These are phyloP conservation scores for Platyrinchus mystaceus DNA, from an alignment of 2,797 vertebrate species.

Conservation along the genomic window DNA sequence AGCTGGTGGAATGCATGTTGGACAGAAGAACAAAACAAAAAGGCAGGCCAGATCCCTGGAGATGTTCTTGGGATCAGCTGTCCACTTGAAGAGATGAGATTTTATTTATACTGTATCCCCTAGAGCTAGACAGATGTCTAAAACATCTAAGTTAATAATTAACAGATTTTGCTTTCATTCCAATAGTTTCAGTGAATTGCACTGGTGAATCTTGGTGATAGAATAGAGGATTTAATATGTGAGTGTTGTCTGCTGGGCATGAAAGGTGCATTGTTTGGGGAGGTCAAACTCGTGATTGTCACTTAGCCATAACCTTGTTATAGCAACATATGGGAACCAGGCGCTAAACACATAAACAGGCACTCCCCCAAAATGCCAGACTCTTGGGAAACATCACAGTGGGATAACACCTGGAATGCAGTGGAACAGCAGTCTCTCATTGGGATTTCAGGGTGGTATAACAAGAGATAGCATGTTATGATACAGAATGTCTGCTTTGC, in stretches of 20 bases:
- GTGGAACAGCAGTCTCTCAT: not conserved
- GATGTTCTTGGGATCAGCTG: constrained; percentile 22
- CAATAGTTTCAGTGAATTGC: not conserved
- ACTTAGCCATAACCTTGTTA: not conserved
- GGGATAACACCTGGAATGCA: not conserved
- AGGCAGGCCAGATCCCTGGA: not conserved
- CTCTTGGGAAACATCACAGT: not conserved
- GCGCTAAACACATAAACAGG: not conserved
- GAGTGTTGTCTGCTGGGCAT: not conserved
- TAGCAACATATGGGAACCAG: not conserved
- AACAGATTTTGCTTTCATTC: constrained; percentile 8
- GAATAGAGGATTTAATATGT: not conserved
- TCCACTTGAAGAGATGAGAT: not conserved
- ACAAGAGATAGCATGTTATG: not conserved
- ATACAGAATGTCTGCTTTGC: not conserved
- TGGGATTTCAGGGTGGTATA: not conserved
- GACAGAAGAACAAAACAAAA: constrained; percentile 11
- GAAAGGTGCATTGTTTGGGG: not conserved
- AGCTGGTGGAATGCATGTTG: constrained; percentile 10
- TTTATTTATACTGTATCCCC: constrained; percentile 36
- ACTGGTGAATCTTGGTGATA: not conserved
- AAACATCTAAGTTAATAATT: constrained; percentile 42
- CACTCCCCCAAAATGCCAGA: not conserved
- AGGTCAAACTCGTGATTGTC: not conserved
- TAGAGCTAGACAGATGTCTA: constrained; percentile 25